Base-by-base conservation (phyloP, 2,888 invertebrate genomes). In the Lissonota sp. region DNA sequence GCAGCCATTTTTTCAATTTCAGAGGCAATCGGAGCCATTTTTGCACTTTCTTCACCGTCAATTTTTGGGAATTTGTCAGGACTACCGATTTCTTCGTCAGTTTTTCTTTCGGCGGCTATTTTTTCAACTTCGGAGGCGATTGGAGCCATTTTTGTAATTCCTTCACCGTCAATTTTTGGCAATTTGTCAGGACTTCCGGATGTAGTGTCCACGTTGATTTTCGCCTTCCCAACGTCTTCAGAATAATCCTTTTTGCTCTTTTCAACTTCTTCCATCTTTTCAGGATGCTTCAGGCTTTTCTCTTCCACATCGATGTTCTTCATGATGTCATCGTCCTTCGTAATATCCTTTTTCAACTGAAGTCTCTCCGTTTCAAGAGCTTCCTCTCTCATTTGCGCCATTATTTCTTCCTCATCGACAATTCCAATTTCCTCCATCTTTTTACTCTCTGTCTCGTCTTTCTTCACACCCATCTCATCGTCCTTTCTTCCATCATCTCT, bases 381-480 rank as follows among this genome's bases (percentile, higher is more conserved):
- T 26, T 39, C 60, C 60, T n/a, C 57, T 40, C 26, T 57, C 12
- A 1, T 51, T 12, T 55, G 55, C 16, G 16, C 37, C 14, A 39
- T 55, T 37, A n/a, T 49, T 14, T 44, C 26, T 72, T 26, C 26
- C 62, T 51, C 63, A 66, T 66, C 53, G 12, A 53, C 44, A 6
- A 6, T 57, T 53, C 16, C 49, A 63, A 49, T 42, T 49, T 66
- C 49, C 49, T 64, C 71, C 46, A 64, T 71, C 40, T 64, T 60
- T 46, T 37, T 12, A 44, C 16, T 12, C 2, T 53, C 14, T 57
- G 42, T 49, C 53, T 82, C 55, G 8, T 55, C 44, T 40, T 80
- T 53, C 51, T 46, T 14, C 63, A 37, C 60, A 26, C 26, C 26
- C 66, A 26, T 83, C 66, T 53, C 83, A 8, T n/a, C 40, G 16